phyloP scores from a whole-genome alignment of 2,113 vertebrate genomes.

The Pica pica region DNA sequence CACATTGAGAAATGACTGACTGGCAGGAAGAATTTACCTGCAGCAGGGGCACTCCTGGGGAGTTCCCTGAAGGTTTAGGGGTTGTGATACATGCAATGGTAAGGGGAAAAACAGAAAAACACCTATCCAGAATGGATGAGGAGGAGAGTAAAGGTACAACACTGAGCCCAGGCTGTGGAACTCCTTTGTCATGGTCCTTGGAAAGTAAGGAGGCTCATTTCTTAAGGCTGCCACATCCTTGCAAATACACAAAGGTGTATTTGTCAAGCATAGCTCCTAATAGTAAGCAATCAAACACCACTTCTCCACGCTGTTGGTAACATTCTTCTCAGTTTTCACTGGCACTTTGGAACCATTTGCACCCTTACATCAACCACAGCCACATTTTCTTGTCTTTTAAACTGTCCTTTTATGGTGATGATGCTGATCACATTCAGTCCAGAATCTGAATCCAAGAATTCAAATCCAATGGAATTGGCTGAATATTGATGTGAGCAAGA shows the following conservation, averaged over 20 bases:
- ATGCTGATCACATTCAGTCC: background rate
- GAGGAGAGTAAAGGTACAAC: background rate
- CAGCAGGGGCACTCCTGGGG: background rate
- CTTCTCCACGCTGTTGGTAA: background rate
- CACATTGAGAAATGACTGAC: background rate
- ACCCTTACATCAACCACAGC: background rate
- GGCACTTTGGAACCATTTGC: rapidly evolving
- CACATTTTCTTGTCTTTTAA: background rate
- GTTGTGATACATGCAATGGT: background rate
- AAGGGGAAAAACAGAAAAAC: background rate
- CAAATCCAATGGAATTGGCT: background rate
- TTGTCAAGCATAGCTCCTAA: background rate
- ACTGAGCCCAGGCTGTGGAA: background rate
- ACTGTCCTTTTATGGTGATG: background rate
- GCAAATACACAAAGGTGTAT: background rate
- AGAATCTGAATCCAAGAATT: background rate
- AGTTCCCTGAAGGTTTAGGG: background rate
- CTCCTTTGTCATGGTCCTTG: background rate
- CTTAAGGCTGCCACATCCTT: background rate
- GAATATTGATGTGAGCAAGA: background rate
- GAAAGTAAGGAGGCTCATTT: background rate
- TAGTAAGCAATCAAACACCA: background rate
- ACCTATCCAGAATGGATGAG: background rate
- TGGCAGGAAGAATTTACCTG: background rate
- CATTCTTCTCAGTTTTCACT: background rate